Percentiles rank a stretch among this genome's conserved stretches.
Conservation (phyloP, 2,113 vertebrate genomes). For the Neolamprologus brichardi region DNA sequence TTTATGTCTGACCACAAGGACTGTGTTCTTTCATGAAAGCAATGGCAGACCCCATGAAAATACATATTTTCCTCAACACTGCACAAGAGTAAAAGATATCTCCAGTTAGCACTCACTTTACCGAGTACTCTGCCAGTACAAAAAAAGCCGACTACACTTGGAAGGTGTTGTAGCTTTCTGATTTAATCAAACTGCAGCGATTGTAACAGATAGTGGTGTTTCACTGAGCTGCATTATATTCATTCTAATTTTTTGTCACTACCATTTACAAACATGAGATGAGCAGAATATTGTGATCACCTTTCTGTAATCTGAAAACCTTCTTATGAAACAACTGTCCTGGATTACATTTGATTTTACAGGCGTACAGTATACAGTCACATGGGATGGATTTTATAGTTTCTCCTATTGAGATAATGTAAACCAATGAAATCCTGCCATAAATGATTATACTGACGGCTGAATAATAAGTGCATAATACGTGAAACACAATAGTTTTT, state of each 20-base stretch:
- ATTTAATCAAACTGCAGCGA: not conserved
- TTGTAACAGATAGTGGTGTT: not conserved
- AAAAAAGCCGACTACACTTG: not conserved
- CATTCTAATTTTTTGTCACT: not conserved
- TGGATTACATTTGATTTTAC: not conserved
- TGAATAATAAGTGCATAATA: not conserved
- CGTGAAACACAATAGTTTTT: not conserved
- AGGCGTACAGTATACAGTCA: not conserved
- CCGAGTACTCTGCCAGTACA: not conserved
- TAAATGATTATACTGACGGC: not conserved
- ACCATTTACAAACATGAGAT: not conserved
- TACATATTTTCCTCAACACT: constrained; percentile 1
- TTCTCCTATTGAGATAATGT: not conserved
- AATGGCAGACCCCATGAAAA: constrained; percentile 19
- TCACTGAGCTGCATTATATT: not conserved
- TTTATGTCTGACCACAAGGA: constrained; percentile 45
- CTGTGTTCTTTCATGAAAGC: constrained; percentile 28
- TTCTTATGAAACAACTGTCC: not conserved
- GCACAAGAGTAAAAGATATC: constrained; percentile 15
- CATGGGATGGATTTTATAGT: not conserved
- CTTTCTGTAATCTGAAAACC: not conserved
- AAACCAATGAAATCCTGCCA: not conserved
- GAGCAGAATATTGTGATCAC: not conserved
- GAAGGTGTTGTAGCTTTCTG: not conserved
- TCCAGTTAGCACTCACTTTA: not conserved